Percentiles rank a stretch among this genome's conserved stretches.
Evolutionary conservation across 2,113 vertebrate species (phyloP).

Genomic region (Myrmophylax atrothorax): DNA sequence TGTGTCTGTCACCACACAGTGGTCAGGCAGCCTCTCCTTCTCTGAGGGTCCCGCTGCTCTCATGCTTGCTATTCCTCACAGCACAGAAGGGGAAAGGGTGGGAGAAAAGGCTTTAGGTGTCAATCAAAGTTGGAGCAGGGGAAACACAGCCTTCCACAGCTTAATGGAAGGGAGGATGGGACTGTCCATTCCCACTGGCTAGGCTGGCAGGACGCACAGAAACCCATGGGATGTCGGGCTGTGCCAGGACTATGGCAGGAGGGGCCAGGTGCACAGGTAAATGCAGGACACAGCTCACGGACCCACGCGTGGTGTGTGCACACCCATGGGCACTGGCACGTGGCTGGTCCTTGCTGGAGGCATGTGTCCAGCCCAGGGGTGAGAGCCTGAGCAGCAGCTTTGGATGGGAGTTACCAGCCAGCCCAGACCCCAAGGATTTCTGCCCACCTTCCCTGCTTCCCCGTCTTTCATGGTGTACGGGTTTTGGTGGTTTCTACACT

Average conservation of each 20-base stretch:
- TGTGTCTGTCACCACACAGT: accelerated
- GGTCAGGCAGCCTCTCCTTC: not conserved
- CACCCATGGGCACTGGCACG: accelerated
- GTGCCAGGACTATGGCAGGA: not conserved
- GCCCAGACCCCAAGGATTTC: not conserved
- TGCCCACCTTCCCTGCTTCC: not conserved
- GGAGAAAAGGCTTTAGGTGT: not conserved
- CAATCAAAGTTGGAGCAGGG: not conserved
- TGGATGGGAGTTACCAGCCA: not conserved
- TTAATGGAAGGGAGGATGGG: not conserved
- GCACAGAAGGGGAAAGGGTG: not conserved
- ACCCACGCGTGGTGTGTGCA: accelerated
- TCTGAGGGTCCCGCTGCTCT: not conserved
- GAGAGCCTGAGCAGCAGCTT: not conserved
- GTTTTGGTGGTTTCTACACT: not conserved
- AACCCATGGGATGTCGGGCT: accelerated
- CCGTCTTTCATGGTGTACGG: accelerated
- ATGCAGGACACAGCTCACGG: not conserved
- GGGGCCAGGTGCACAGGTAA: not conserved
- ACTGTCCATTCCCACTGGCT: accelerated
- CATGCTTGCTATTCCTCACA: not conserved
- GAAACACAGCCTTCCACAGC: not conserved
- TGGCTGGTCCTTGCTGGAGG: not conserved
- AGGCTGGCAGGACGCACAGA: not conserved
- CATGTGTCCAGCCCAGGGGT: not conserved